Evolutionary conservation across 2,113 vertebrate genomes (phyloP), one percentile per base, ranked within the genome.

Genomic region (Dromas ardeola): DNA sequence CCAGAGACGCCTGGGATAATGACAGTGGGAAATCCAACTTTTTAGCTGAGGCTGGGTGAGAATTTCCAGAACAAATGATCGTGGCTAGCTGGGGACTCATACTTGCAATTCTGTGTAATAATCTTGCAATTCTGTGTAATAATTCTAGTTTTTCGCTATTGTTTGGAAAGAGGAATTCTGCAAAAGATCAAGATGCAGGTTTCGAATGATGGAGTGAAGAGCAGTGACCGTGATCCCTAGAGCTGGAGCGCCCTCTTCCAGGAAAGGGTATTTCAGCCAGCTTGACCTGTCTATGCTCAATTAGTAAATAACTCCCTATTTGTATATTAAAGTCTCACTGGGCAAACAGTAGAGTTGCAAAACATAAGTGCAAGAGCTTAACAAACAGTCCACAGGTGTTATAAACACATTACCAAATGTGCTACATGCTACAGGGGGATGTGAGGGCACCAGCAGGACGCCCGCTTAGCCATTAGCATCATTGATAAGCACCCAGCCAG

Each of bases 1-100:
- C 40, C 59, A 55, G 93, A 95, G 80, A 83, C 13, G 19, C 73
- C 72, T 74, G 76, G 74, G 76, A 49, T 84, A 90, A 96, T 56
- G 86, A 77, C 53, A 84, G 70, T 73, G 94, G 71, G 78, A 91
- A 96, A 91, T 92, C 42, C 15, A 43, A 25, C 43, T 70, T 91
- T 45, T 58, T 45, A 53, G 22, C 55, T 61, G 86, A 58, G 62
- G 58, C 92, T 70, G 56, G 23, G 52, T 67, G 65, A 86, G 49
- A 43, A 56, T 86, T 83, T 78, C 52, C 13, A 50, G 62, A 71
- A 7, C 20, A 71, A 45, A 18, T 13, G 11, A 7, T 45, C 0
- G 2, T 32, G 27, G 10, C 67, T 34, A 50, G 22, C 70, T 49
- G 26, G 30, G 32, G 45, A 13, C 14, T 73, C 49, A 19, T 14